Base-by-base conservation (phyloP, 1,140 invertebrate species). In the Philotrypesis tridentata region DNA sequence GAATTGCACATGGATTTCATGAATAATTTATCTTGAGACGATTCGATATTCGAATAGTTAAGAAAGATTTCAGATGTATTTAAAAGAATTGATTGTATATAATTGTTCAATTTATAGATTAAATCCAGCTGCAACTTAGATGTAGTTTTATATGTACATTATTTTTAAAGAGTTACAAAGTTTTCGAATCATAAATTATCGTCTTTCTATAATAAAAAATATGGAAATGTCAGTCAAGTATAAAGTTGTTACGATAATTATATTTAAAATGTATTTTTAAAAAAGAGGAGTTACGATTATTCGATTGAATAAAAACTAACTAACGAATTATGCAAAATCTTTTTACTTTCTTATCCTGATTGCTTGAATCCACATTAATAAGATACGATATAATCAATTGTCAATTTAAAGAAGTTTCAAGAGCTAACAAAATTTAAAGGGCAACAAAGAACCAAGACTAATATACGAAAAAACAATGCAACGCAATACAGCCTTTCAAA, bases 291-390 rank as follows among this genome's bases (percentile, higher is more conserved):
- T 67, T 76, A 60, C 55, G 70, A 60, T 63, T 76, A 77, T 82
- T 82, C 29, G 5, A 63, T 60, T 70, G 65, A 82, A 82, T 82
- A 82, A 82, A 82, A 82, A 82, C 68, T 55, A 81, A 81, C 63
- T 75, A 65, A 73, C 55, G 43, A 73, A 71, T 60, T 79, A 37
- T 37, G 12, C 7, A 55, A 2, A 4, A 55, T 7, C 3, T 6
- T 21, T 14, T 55, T 55, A 55, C 0, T 55, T 21, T n/a, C n/a
- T 55, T 17, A 14, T 55, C 7, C 21, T 6, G 7, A 55, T 55
- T n/a, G 17, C 21, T 5, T n/a, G 48, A 55, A 21, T 55, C n/a
- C 0, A 55, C 21, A 55, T n/a, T 21, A 0, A 55, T 17, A 55
- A 55, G n/a, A 21, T 21, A 21, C 6, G 21, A 17, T 2, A 55